phyloP scores from a whole-genome alignment of 2,797 vertebrate species.

The Oreochromis grahami region DNA sequence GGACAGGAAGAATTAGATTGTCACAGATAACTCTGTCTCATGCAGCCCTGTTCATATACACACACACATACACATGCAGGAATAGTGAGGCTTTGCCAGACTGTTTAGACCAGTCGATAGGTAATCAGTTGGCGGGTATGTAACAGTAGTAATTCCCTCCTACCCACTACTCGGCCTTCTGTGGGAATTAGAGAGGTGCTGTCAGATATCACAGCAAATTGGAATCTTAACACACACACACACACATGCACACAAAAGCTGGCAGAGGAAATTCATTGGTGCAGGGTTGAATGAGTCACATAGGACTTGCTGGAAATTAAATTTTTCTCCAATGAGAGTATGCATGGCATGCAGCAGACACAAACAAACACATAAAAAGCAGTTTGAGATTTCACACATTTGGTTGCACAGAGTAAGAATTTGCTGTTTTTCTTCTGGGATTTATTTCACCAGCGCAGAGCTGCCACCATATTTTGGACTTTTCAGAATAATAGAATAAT shows the following conservation, averaged over 20 bases:
- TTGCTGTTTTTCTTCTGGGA: neutral
- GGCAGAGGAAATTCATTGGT: neutral
- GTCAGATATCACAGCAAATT: constrained; percentile 63
- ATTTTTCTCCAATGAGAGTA: neutral
- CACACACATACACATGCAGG: neutral
- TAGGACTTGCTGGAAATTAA: constrained; percentile 7
- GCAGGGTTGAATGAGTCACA: constrained; percentile 29
- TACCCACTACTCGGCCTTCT: constrained; percentile 34
- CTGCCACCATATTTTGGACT: neutral
- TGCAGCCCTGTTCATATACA: neutral
- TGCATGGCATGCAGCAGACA: neutral
- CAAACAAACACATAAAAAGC: neutral
- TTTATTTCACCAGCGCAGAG: neutral
- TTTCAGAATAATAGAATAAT: constrained; percentile 7
- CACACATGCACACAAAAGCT: neutral
- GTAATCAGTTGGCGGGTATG: constrained; percentile 56
- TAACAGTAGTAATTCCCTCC: constrained; percentile 63
- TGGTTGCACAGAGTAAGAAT: neutral
- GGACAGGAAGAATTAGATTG: constrained; percentile 16
- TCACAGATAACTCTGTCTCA: constrained; percentile 20
- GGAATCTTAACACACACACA: constrained; percentile 18
- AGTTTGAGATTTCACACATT: neutral
- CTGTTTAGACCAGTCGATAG: constrained; percentile 61
- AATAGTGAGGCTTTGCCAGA: constrained; percentile 7
- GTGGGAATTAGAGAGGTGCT: constrained; percentile 60